Base-by-base conservation (phyloP, 2,888 invertebrate species). In the Leptopilina syphax region DNA sequence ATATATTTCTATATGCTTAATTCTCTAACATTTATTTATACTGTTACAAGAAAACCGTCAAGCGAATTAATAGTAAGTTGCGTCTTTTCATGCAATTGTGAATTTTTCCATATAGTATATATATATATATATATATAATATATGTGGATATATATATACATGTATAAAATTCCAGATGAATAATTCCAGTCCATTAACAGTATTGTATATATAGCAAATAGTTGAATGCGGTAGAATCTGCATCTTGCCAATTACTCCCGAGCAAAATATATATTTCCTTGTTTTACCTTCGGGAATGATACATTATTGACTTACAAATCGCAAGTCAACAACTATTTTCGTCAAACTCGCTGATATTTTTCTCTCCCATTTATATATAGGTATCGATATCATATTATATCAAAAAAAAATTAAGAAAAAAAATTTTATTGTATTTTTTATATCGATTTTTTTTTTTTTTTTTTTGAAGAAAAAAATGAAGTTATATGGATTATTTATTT, bases 181-280 rank as follows among this genome's bases (percentile, higher is more conserved):
- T 73, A 73, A 73, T 73, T 73, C 73, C 73, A 73, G n/a, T 27
- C 73, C 73, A 73, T 73, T 73, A 73, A 73, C 50, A 57, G 73
- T n/a, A 8, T 34, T 34, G 50, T 50, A 47, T 47, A 47, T 47
- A 47, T 34, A 57, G 54, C 34, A 73, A 34, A 73, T 54, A 44
- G 54, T n/a, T 73, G 8, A 73, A 73, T 50, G 54, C 57, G 27
- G 13, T 13, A 34, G 57, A 54, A 73, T 73, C 54, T 73, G 73
- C 73, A 73, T 73, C 73, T 73, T 73, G 73, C 73, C 73, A 73
- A 73, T 73, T 57, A 73, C 57, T 73, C 54, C 27, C 50, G 54
- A 73, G n/a, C 27, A 73, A 50, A 9, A 50, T 50, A 54, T 34
- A 57, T 13, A 73, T 73, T 73, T 54, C n/a, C 57, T 73, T 7